These are phyloP conservation scores for Lepidonotus clava DNA, from an alignment of 2,888 invertebrate species.

Conservation along the genomic window DNA sequence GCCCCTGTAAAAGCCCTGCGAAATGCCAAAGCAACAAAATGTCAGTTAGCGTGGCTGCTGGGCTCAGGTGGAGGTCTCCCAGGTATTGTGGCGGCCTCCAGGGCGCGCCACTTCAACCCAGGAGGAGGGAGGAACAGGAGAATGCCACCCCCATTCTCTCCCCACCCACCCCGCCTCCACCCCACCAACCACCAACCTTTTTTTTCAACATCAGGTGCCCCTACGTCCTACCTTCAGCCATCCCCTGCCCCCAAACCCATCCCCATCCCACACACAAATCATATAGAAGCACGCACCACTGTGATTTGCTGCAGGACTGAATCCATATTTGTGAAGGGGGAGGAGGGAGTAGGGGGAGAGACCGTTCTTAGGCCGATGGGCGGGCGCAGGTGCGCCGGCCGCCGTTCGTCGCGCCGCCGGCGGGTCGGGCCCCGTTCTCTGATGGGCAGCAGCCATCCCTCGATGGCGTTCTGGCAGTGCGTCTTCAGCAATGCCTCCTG, in stretches of 20 bases:
- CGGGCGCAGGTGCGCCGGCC: constrained; percentile 13
- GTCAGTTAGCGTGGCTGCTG: neutral
- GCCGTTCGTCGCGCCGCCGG: neutral
- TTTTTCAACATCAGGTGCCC: too few relatives aligned
- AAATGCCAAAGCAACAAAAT: constrained; percentile 40
- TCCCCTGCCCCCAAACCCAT: neutral
- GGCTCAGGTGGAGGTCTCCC: constrained; percentile 8
- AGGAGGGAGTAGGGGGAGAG: too few relatives aligned
- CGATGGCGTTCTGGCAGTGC: constrained; percentile 34
- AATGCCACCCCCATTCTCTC: neutral
- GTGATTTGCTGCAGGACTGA: constrained; percentile 8
- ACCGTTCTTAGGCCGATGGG: too few relatives aligned
- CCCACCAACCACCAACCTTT: neutral
- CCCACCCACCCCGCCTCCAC: neutral
- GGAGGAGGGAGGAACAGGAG: too few relatives aligned
- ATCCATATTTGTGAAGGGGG: constrained; percentile 23
- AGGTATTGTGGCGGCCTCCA: neutral
- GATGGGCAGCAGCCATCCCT: constrained; percentile 4
- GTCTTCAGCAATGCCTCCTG: constrained; percentile 37
- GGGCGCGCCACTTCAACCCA: neutral
- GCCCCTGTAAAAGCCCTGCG: neutral
- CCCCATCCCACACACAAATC: neutral
- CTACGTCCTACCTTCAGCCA: too few relatives aligned
- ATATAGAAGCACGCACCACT: too few relatives aligned
- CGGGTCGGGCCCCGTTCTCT: neutral